Percentiles rank a stretch among this genome's conserved stretches.
phyloP scores from a whole-genome alignment of 2,113 vertebrate species.

The Mohoua ochrocephala region DNA sequence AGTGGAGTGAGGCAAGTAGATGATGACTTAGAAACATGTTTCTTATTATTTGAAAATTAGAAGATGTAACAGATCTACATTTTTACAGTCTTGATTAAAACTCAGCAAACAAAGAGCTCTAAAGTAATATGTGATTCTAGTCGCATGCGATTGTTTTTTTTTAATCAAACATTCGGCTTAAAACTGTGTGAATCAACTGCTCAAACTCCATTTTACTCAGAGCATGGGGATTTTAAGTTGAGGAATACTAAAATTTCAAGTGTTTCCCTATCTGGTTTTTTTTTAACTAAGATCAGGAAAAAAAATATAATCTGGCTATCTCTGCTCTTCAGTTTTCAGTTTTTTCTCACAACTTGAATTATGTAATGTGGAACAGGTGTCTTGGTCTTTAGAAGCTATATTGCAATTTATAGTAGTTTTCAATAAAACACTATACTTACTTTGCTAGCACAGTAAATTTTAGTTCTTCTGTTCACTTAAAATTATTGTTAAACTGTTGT shows the following conservation, averaged over 20 bases:
- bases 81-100: neutral
- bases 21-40: neutral
- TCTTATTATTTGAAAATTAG: neutral
- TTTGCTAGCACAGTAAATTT: neutral
- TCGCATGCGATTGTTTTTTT: neutral
- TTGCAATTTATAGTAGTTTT: neutral
- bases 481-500: neutral
- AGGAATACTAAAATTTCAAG: neutral
- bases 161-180: neutral
- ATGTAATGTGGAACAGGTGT: neutral
- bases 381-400: neutral
- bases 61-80: neutral
- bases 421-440: neutral
- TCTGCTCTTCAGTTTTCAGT: neutral
- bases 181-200: neutral
- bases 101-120: neutral
- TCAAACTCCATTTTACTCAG: conserved; percentile 6
- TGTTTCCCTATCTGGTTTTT: neutral
- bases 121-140: neutral
- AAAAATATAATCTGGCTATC: neutral
- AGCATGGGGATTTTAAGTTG: neutral
- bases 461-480: neutral
- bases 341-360: neutral
- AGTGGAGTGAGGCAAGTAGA: neutral
- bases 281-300: neutral